Evolutionary conservation across 2,888 invertebrate genomes (phyloP), one percentile per base, ranked within the genome.

Genomic region (Dynastes grantii): DNA sequence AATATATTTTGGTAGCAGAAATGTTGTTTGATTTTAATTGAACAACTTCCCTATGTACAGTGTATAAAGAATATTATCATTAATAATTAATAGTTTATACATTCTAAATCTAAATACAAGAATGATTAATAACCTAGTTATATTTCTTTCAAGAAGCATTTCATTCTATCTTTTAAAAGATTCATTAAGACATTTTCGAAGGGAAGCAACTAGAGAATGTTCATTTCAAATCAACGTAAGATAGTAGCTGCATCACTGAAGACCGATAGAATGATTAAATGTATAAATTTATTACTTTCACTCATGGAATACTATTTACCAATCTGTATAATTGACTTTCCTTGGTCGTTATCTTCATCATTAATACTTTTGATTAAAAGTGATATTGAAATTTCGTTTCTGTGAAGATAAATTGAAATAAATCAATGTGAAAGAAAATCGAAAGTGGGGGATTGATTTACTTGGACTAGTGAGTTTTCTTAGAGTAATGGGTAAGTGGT

Each of bases 281-380:
- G 64, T 64, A 13, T 11, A 37, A 64, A n/a, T 64, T 29, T 64
- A 64, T 64, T 37, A 64, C 64, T 64, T 64, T 64, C 64, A 64
- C 64, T 64, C 32, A 0, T 64, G n/a, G 8, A 2, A 3, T 64
- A 37, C 29, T n/a, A 64, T 2, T 64, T 27, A 32, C 6, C 37
- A 64, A 64, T n/a, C 64, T 64, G 29, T 6, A 64, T 64, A 64
- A 64, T 64, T 64, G 64, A 37, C 64, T 64, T 64, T 64, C 64
- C 64, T 64, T 6, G 29, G 64, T 32, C 64, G 64, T 64, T 64
- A 64, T 64, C 64, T 64, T 37, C 0, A 37, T 64, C 37, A 64
- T 64, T 64, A 64, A 64, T 64, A 29, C 32, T 64, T 29, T n/a
- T 64, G 64, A 64, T 64, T 64, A 32, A 37, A 64, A 64, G 37